Evolutionary conservation across 2,797 vertebrate species (phyloP).

Genomic region (Carapus acus): DNA sequence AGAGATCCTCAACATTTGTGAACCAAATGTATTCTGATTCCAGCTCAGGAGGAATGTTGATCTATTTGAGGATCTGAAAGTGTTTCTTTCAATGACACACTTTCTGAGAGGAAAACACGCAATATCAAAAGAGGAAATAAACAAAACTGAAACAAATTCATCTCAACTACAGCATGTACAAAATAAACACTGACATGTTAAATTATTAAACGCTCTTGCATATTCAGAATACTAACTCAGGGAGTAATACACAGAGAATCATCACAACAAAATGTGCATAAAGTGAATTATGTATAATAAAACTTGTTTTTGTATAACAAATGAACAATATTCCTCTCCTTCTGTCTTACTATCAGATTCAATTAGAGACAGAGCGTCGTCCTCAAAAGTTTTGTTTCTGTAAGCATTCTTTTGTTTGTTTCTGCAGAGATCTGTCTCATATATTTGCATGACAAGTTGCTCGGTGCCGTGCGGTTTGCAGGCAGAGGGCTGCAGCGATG

Average conservation of each 20-base stretch:
- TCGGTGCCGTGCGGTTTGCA: constrained; percentile 50
- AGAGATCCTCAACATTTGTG: constrained; percentile 55
- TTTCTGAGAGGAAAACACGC: constrained; percentile 49
- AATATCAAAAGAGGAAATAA: constrained; percentile 61
- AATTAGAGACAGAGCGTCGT: constrained; percentile 66
- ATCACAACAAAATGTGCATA: constrained; percentile 74
- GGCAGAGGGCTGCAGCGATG: constrained; percentile 31
- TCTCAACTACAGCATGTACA: constrained; percentile 56
- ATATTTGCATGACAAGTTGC: constrained; percentile 69
- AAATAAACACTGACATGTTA: constrained; percentile 72
- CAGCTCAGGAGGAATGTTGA: constrained; percentile 36
- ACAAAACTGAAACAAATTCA: constrained; percentile 78
- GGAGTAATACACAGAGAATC: constrained; percentile 61
- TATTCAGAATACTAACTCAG: constrained; percentile 73
- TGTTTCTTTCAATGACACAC: constrained; percentile 57
- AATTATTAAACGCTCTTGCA: constrained; percentile 79
- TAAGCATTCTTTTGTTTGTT: constrained; percentile 66
- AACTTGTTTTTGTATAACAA: constrained; percentile 77
- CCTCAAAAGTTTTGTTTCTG: constrained; percentile 65
- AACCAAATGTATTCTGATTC: constrained; percentile 48
- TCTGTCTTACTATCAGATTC: constrained; percentile 63
- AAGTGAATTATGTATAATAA: constrained; percentile 78
- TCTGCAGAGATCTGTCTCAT: constrained; percentile 63
- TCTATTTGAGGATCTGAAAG: constrained; percentile 48
- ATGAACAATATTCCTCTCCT: constrained; percentile 71